Conservation (phyloP, 2,797 vertebrate species). For the Margarornis squamiger region DNA sequence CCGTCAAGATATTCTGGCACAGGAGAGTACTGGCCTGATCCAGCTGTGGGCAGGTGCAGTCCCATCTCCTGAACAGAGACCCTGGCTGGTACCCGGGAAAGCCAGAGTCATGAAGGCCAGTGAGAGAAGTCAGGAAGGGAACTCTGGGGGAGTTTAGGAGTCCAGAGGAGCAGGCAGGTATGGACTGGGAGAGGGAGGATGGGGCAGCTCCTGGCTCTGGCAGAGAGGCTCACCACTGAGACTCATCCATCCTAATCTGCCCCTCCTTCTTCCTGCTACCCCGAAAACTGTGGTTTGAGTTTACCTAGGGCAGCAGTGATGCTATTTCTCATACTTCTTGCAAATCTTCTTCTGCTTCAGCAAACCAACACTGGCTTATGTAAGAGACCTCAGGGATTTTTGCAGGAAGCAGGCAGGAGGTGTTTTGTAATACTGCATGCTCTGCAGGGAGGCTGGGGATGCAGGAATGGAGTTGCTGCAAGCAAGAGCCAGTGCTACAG, state of each 20-base stretch:
- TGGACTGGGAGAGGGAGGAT: background rate
- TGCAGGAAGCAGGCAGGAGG: background rate
- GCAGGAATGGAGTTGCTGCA: background rate
- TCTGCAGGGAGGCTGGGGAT: background rate
- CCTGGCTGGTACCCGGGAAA: background rate
- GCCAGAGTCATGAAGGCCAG: fast-evolving
- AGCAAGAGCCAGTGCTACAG: background rate
- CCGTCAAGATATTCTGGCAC: background rate
- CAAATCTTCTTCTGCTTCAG: background rate
- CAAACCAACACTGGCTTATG: background rate
- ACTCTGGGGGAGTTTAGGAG: no score
- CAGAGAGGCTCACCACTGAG: background rate
- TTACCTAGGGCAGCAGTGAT: background rate
- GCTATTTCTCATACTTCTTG: background rate
- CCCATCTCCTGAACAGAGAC: background rate
- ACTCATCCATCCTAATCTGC: background rate
- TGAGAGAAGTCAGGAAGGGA: background rate
- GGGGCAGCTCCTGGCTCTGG: background rate
- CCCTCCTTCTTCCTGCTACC: background rate
- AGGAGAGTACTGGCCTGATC: background rate
- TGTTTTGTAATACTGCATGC: background rate
- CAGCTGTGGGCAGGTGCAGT: background rate
- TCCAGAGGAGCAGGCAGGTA: background rate
- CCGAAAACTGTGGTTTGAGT: fast-evolving
- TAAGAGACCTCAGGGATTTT: background rate